Evolutionary conservation across 2,113 vertebrate species (phyloP), one percentile per base, ranked within the genome.

Genomic region (Atractosteus spatula): DNA sequence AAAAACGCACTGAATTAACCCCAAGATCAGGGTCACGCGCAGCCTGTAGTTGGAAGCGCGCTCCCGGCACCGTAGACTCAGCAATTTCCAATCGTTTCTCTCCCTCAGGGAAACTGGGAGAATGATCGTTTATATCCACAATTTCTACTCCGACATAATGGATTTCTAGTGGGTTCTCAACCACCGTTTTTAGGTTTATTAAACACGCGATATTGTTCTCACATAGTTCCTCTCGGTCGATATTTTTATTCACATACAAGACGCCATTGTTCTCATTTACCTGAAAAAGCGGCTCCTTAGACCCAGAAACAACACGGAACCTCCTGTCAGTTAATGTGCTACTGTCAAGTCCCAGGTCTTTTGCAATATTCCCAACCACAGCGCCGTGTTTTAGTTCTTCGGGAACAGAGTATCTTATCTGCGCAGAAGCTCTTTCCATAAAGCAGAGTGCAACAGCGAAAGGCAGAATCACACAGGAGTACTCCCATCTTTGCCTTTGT

Each of bases 191-290:
- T 6, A 89, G 12, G 12, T 82, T 80, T 2, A 90, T 78, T 29
- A 83, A 55, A 74, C 89, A 91, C 3, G 71, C 74, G 11, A 57
- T 68, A 64, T 73, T 84, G 0, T 68, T 71, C 0, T 73, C 74
- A 16, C 90, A 91, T 10, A 88, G 80, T 55, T 85, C 74, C 29
- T 91, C 90, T 68, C 90, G 76, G 80, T 91, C 90, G 0, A 89
- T 81, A 47, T 76, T 80, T 3, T 72, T 16, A 12, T 73, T 82
- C 3, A 88, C 82, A 66, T 81, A 85, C 41, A 91, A 62, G 3
- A 79, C 16, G 0, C 89, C 90, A 14, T 85, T 78, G 14, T 86
- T 76, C 17, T 79, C 73, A 56, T 90, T 90, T n/a, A 90, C 80
- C 7, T 79, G 70, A 41, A 91, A 86, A 63, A 82, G 71, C 2